phyloP scores from a whole-genome alignment of 1,140 invertebrate genomes.

The Pseudoatta argentina region DNA sequence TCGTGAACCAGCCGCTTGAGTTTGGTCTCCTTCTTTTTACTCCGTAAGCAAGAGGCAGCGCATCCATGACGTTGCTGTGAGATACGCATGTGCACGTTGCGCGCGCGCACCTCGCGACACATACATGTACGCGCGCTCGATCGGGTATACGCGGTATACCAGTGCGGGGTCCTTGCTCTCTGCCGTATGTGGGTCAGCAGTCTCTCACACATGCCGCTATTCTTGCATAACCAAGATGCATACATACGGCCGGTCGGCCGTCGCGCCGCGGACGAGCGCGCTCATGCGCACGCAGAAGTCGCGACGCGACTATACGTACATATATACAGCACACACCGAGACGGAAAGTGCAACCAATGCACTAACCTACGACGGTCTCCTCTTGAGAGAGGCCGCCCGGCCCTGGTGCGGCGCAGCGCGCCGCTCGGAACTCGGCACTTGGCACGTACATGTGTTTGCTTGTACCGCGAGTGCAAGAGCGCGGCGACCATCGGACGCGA shows the following conservation, averaged over 20 bases:
- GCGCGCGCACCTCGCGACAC: constrained; percentile 11
- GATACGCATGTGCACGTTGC: constrained; percentile 53
- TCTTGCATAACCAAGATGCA: constrained; percentile 86
- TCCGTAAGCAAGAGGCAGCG: constrained; percentile 47
- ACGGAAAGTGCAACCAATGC: constrained; percentile 76
- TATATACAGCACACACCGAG: constrained; percentile 56
- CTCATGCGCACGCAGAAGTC: constrained; percentile 10
- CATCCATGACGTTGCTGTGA: constrained; percentile 49
- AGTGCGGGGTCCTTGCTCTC: constrained; percentile 85
- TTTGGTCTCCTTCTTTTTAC: too few relatives aligned
- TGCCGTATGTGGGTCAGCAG: constrained; percentile 86
- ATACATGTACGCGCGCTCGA: constrained; percentile 7
- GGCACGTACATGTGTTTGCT: not conserved
- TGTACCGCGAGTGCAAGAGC: constrained; percentile 13
- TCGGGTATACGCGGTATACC: constrained; percentile 75
- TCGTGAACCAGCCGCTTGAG: too few relatives aligned
- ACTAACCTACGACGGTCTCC: constrained; percentile 76
- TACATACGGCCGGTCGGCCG: constrained; percentile 82
- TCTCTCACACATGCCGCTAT: constrained; percentile 86
- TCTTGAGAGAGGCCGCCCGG: constrained; percentile 69
- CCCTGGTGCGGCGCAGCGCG: too few relatives aligned
- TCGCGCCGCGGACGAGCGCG: constrained; percentile 66
- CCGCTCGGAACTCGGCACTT: constrained; percentile 34
- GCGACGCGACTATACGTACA: constrained; percentile 65
- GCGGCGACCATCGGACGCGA: constrained; percentile 60